Percentiles rank a stretch among this genome's conserved stretches.
Evolutionary conservation across 2,797 vertebrate species (phyloP).

Genomic region (Nothura maculosa): DNA sequence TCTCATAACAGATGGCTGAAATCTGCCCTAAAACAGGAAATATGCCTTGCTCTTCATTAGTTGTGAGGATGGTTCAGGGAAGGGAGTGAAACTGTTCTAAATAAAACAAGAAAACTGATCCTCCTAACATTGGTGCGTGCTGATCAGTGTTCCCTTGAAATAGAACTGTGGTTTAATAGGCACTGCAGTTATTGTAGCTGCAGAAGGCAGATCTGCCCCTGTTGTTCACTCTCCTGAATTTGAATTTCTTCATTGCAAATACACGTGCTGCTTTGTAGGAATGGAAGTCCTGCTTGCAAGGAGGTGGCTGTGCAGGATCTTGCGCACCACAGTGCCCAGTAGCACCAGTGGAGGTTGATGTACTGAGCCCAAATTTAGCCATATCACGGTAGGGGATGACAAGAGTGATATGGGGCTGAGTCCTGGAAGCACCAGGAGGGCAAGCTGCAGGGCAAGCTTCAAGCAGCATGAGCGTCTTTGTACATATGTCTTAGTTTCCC

Average conservation of each 20-base stretch:
- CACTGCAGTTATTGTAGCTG: neutral
- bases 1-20: constrained; percentile 23
- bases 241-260: neutral
- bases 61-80: neutral
- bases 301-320: neutral
- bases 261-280: neutral
- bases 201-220: neutral
- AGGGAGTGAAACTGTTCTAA: neutral
- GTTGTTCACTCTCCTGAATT: neutral
- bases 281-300: neutral
- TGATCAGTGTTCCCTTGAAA: neutral
- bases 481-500: neutral
- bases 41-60: neutral
- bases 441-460: neutral
- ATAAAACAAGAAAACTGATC: neutral
- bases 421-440: neutral
- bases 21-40: neutral
- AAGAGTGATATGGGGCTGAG: neutral
- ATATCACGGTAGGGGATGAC: accelerated
- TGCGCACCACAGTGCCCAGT: neutral
- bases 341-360: neutral
- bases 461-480: neutral
- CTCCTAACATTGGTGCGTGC: neutral
- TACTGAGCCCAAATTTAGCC: neutral
- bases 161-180: neutral